Conservation (phyloP, 2,888 invertebrate genomes). For the Coenonympha arcania region DNA sequence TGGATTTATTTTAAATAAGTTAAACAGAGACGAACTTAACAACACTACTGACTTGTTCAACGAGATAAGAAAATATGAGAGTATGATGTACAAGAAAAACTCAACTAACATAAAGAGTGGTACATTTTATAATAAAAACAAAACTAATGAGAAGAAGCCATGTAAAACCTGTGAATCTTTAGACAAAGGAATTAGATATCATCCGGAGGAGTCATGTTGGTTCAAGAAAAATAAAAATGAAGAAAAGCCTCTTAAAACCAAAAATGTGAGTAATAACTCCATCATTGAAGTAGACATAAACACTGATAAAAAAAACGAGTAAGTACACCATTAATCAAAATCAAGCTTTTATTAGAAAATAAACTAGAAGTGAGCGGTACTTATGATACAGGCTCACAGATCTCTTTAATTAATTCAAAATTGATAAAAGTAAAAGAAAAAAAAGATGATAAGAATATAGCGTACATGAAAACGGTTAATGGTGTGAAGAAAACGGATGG, state of each 20-base stretch:
- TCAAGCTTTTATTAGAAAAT: constrained; percentile 27
- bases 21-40: too few relatives aligned
- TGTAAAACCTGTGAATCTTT: constrained; percentile 12
- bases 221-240: constrained; percentile 12
- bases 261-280: constrained; percentile 20
- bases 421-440: constrained; percentile 21
- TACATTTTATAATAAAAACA: too few relatives aligned
- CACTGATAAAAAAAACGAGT: constrained; percentile 30
- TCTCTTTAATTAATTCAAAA: constrained; percentile 33
- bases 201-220: constrained; percentile 19
- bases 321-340: too few relatives aligned
- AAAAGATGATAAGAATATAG: not conserved
- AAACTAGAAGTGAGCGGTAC: constrained; percentile 26
- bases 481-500: constrained; percentile 19
- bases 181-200: constrained; percentile 16
- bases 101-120: not conserved
- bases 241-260: not conserved
- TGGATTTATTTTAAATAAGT: constrained; percentile 3
- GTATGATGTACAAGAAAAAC: not conserved
- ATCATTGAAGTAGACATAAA: constrained; percentile 23
- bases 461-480: constrained; percentile 22
- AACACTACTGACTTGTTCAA: constrained; percentile 6
- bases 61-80: constrained; percentile 1
- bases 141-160: not conserved
- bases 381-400: constrained; percentile 34